Evolutionary conservation across 92 coral and sea anemone species (phyloP).

Genomic region (Actinernus sp.): DNA sequence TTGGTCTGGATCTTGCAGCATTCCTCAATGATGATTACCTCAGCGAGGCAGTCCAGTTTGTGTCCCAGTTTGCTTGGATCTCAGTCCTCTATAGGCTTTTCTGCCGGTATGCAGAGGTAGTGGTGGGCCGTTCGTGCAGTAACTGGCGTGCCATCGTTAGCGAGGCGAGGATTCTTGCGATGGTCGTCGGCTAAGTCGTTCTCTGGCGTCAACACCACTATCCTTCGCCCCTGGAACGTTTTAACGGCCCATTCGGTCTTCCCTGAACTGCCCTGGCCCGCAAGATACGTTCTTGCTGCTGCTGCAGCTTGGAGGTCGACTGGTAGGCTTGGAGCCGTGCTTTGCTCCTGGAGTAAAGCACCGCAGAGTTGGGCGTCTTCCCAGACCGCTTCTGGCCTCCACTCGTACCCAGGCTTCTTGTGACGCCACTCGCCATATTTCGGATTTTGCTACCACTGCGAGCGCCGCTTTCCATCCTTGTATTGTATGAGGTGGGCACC

Average conservation of each 20-base stretch:
- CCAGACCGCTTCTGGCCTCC: too few species aligned
- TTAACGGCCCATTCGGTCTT: slow-evolving; percentile 32
- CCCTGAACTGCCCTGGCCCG: slow-evolving; percentile 15
- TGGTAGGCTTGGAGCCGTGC: slow-evolving; percentile 13
- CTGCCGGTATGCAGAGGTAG: slow-evolving; percentile 23
- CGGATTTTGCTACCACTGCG: slow-evolving; percentile 26
- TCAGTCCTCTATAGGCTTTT: slow-evolving; percentile 35
- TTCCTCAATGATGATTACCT: slow-evolving; percentile 32
- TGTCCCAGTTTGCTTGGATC: slow-evolving; percentile 28
- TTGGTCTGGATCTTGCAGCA: slow-evolving; percentile 24
- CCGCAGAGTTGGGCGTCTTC: too few species aligned
- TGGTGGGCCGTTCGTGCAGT: slow-evolving; percentile 23
- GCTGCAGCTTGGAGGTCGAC: slow-evolving; percentile 4
- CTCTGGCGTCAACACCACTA: slow-evolving; percentile 25
- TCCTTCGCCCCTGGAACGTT: slow-evolving; percentile 1
- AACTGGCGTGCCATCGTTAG: neutral
- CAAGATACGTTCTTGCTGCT: slow-evolving; percentile 10
- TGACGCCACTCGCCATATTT: slow-evolving; percentile 9
- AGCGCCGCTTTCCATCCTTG: slow-evolving; percentile 7
- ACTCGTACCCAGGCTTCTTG: too few species aligned
- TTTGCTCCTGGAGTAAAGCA: neutral
- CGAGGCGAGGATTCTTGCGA: slow-evolving; percentile 25
- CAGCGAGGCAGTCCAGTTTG: slow-evolving; percentile 13
- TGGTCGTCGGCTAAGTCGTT: slow-evolving; percentile 31
- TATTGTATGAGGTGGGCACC: slow-evolving; percentile 8